Evolutionary conservation across 2,888 invertebrate genomes (phyloP), one percentile per base, ranked within the genome.

Genomic region (Exephanes ischioxanthus): DNA sequence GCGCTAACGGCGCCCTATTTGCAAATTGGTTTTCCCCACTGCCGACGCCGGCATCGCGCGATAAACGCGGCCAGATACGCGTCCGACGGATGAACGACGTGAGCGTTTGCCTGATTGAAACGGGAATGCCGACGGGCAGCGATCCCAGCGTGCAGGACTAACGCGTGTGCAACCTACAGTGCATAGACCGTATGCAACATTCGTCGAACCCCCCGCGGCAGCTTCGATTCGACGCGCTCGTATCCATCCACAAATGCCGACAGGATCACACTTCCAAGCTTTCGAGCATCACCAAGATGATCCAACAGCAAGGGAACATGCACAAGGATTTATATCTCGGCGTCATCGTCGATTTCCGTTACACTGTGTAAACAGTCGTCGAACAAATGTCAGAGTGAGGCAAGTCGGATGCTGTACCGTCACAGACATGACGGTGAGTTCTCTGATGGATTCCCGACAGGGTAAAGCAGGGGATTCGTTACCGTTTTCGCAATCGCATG

Each of bases 1-100:
- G 67, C 79, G 72, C 76, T 83, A 83, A 87, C 87, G 83, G 88
- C 66, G 89, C 92, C 90, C 93, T 93, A 93, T 93, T 93, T 93
- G 93, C 92, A 93, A 93, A 93, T 93, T 93, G 93, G 91, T 93
- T 93, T 92, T 91, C 88, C 85, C 84, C 86, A 85, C 85, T 84
- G 84, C 30, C 75, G 80, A 58, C 61, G 76, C 80, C 84, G 77
- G 73, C 77, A 84, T 84, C 83, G 81, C 84, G 87, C 92, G 91
- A 92, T 92, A 91, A 92, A 91, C 90, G 91, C 84, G 80, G 79
- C 72, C 79, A 80, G 86, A 85, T 77, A 81, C 85, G 87, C 86
- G 86, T 86, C 87, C 90, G 88, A 88, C 87, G 88, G 89, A 90
- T 89, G 88, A 90, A 90, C 89, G 90, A 90, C 90, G 86, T 85